Percentiles rank a stretch among this genome's conserved stretches.
Evolutionary conservation across 2,113 vertebrate genomes (phyloP).

Genomic region (Psophia crepitans): DNA sequence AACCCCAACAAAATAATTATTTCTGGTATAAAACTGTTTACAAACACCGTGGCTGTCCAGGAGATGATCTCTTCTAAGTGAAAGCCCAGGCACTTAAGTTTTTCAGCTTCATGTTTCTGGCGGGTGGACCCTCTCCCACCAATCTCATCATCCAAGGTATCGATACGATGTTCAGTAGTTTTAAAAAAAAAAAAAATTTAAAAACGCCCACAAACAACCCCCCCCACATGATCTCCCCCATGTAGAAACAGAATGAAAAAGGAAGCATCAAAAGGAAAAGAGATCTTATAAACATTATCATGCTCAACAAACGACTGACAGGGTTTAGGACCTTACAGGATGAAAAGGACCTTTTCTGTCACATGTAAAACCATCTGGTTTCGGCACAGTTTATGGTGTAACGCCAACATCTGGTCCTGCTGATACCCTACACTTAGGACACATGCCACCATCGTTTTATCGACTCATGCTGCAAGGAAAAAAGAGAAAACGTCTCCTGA

Average conservation of each 20-base stretch:
- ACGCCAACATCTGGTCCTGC: neutral
- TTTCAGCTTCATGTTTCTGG: neutral
- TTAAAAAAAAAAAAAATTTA: neutral
- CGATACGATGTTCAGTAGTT: neutral
- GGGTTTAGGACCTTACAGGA: neutral
- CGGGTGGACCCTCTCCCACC: neutral
- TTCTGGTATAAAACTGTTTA: conserved; percentile 11
- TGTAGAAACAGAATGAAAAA: neutral
- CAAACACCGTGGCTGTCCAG: neutral
- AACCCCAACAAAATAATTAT: neutral
- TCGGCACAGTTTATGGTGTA: neutral
- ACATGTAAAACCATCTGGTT: neutral
- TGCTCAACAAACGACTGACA: neutral
- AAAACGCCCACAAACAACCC: neutral
- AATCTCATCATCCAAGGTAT: neutral
- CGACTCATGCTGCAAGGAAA: neutral
- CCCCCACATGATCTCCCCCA: neutral
- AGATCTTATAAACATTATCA: neutral
- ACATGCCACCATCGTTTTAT: neutral
- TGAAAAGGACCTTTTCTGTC: neutral
- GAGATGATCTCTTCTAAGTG: neutral
- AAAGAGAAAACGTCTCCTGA: neutral
- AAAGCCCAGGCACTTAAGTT: neutral
- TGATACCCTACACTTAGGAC: neutral
- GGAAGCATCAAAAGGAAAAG: neutral